Percentiles rank a stretch among this genome's conserved stretches.
Conservation (phyloP, 2,113 vertebrate species). For the Petaurus breviceps region DNA sequence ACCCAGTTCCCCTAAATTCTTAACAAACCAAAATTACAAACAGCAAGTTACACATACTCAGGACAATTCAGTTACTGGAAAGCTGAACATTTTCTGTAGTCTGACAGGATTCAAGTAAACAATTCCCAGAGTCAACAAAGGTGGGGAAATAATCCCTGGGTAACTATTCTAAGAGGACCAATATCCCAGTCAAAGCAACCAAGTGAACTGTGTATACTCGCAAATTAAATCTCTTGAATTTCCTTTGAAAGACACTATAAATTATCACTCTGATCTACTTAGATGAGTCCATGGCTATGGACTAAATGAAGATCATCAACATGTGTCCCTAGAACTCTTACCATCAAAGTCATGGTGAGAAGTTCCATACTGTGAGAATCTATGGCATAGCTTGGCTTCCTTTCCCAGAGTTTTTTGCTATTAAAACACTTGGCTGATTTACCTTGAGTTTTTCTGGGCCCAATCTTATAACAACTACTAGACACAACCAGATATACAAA, state of each 20-base stretch:
- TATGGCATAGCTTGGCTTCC: background rate
- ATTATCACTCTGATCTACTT: conserved; percentile 25
- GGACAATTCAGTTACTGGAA: conserved; percentile 12
- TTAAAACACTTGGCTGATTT: background rate
- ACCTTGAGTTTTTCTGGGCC: background rate
- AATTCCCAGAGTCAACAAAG: background rate
- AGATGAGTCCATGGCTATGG: background rate
- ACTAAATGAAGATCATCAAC: background rate
- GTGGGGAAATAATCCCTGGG: background rate
- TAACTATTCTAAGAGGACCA: conserved; percentile 13
- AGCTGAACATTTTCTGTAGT: background rate
- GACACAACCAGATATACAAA: background rate
- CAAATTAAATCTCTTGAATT: background rate
- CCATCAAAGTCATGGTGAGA: background rate
- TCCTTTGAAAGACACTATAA: background rate
- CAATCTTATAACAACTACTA: background rate
- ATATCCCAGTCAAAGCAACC: background rate
- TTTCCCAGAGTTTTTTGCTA: background rate
- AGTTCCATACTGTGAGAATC: background rate
- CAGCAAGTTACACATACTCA: conserved; percentile 8
- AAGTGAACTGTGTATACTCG: background rate
- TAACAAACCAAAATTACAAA: conserved; percentile 33
- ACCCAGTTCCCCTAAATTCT: conserved; percentile 7
- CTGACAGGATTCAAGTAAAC: background rate
- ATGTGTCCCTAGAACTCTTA: background rate